Evolutionary conservation across 2,888 invertebrate genomes (phyloP).

Genomic region (Euzetes globulus): DNA sequence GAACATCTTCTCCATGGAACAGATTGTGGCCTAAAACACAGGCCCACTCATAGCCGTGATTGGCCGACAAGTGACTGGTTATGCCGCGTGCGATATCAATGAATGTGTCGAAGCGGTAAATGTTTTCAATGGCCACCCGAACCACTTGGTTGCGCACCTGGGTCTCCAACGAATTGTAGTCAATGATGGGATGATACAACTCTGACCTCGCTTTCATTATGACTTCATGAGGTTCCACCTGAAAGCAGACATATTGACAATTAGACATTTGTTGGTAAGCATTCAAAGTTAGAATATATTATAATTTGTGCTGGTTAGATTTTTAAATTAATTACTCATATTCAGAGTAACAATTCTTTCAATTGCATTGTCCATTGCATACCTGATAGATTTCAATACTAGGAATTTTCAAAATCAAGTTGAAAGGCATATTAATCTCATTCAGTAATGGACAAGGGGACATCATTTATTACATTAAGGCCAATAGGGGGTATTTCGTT

Average conservation of each 20-base stretch:
- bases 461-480: too few species aligned
- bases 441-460: too few species aligned
- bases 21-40: constrained; percentile 24
- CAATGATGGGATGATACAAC: constrained; percentile 14
- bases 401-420: too few species aligned
- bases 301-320: too few species aligned
- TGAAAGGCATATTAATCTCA: too few species aligned
- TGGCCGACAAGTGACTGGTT: constrained; percentile 20
- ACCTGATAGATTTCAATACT: too few species aligned
- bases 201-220: not conserved
- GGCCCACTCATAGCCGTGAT: constrained; percentile 26
- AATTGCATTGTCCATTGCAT: too few species aligned
- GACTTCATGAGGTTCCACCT: constrained; percentile 18
- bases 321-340: too few species aligned
- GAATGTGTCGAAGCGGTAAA: constrained; percentile 22
- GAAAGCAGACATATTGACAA: not conserved
- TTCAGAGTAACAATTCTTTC: too few species aligned
- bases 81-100: constrained; percentile 15
- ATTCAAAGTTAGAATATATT: too few species aligned
- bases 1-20: constrained; percentile 21
- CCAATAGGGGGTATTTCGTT: too few species aligned
- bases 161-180: constrained; percentile 25
- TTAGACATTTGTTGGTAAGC: too few species aligned
- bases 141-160: constrained; percentile 19
- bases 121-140: constrained; percentile 26